These are phyloP conservation scores for Nannospalax galili DNA, from an alignment of 2,113 vertebrate genomes.

Conservation along the genomic window DNA sequence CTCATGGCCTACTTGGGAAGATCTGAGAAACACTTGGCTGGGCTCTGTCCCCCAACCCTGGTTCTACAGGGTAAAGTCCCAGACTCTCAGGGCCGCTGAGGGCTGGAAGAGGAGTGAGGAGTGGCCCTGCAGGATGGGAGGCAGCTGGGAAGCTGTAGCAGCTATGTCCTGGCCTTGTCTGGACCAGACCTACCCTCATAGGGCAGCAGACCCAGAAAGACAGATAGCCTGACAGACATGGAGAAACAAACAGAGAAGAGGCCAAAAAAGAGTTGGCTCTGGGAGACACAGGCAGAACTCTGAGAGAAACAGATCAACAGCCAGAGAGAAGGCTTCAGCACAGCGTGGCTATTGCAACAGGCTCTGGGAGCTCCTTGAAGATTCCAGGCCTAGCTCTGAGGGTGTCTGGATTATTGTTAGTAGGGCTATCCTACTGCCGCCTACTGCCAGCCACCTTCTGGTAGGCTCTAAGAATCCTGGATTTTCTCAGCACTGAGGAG, in stretches of 20 bases:
- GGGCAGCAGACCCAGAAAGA: background rate
- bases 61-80: background rate
- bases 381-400: too few species aligned
- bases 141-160: conserved; percentile 47
- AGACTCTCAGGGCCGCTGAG: conserved; percentile 16
- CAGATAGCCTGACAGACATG: conserved; percentile 18
- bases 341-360: rapidly evolving
- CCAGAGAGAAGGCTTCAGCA: background rate
- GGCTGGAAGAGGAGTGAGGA: background rate
- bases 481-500: background rate
- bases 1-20: background rate
- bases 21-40: background rate
- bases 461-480: background rate
- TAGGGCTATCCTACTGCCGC: too few species aligned
- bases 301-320: background rate
- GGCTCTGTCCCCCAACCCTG: background rate
- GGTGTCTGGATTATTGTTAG: too few species aligned
- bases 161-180: conserved; percentile 37
- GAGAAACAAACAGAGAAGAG: conserved; percentile 31
- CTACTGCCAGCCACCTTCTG: background rate
- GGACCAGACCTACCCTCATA: background rate
- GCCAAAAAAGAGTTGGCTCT: conserved; percentile 54
- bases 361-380: too few species aligned
- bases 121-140: background rate
- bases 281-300: background rate